A percentile compares a stretch with the other conserved stretches of the same genome.
Conservation (phyloP, 2,888 invertebrate genomes). For the Idaea biselata region DNA sequence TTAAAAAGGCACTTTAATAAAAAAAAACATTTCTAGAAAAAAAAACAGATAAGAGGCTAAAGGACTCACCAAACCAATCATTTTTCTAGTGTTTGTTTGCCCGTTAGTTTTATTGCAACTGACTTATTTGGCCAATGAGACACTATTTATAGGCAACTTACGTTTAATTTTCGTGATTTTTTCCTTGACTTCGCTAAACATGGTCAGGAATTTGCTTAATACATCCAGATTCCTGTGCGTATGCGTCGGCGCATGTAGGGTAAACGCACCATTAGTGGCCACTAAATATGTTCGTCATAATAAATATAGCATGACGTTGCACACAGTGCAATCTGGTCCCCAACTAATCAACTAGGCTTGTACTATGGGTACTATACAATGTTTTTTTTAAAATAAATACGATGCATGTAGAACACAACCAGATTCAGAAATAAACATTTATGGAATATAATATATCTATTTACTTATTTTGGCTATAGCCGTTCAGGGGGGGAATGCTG, state of each 20-base stretch:
- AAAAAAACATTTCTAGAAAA: conserved; percentile 17
- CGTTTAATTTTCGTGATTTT: conserved; percentile 34
- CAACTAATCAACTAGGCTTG: too few relatives aligned
- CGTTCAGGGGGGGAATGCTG: too few relatives aligned
- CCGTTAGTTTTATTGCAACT: conserved; percentile 28
- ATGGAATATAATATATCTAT: too few relatives aligned
- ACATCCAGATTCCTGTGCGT: conserved; percentile 23
- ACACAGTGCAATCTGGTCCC: too few relatives aligned
- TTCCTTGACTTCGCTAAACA: conserved; percentile 22
- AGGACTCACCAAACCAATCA: conserved; percentile 53
- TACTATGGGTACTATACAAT: too few relatives aligned
- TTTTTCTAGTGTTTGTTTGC: conserved; percentile 33
- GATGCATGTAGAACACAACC: too few relatives aligned
- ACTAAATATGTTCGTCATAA: not conserved
- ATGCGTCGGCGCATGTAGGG: conserved; percentile 11
- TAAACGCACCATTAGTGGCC: conserved; percentile 5
- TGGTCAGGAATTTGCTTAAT: conserved; percentile 37
- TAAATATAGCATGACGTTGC: too few relatives aligned
- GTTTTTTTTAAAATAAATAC: too few relatives aligned
- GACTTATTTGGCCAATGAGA: conserved; percentile 19
- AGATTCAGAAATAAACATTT: too few relatives aligned
- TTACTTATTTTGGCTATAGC: too few relatives aligned
- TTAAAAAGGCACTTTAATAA: not conserved
- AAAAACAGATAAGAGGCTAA: conserved; percentile 23
- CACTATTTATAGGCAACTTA: conserved; percentile 40